Conservation (phyloP, 2,888 invertebrate genomes). For the Aleiodes testaceus region DNA sequence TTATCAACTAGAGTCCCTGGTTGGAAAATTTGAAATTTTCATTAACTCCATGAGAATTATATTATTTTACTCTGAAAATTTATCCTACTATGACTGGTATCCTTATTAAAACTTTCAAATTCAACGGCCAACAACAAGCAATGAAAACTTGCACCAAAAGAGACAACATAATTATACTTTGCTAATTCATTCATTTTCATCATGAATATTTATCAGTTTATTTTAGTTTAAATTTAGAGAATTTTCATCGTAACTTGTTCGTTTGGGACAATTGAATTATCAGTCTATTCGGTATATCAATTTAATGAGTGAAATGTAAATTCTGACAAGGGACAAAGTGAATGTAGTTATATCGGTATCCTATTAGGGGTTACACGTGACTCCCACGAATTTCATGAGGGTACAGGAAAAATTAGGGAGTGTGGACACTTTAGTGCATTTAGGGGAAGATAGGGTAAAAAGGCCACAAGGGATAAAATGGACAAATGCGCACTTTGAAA, state of each 20-base stretch:
- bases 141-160: slow-evolving; percentile 10
- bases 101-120: slow-evolving; percentile 17
- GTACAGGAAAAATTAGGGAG: slow-evolving; percentile 47
- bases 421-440: slow-evolving; percentile 42
- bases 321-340: not conserved
- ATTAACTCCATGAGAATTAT: no score
- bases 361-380: slow-evolving; percentile 36
- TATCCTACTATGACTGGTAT: slow-evolving; percentile 10
- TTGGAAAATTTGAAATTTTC: no score
- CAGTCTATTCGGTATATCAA: not conserved
- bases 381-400: slow-evolving; percentile 46
- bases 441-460: no score
- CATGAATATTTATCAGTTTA: slow-evolving; percentile 9
- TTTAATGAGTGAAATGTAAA: not conserved
- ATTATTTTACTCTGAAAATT: not conserved
- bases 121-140: not conserved
- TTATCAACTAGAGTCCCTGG: no score
- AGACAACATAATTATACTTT: slow-evolving; percentile 8
- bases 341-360: not conserved
- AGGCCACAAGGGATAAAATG: no score
- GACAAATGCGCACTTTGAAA: no score
- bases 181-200: not conserved
- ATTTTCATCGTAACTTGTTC: not conserved
- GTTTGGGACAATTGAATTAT: no score
- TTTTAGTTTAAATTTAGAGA: not conserved